Base-by-base conservation (phyloP, 2,888 invertebrate genomes). In the Xestia xanthographa region DNA sequence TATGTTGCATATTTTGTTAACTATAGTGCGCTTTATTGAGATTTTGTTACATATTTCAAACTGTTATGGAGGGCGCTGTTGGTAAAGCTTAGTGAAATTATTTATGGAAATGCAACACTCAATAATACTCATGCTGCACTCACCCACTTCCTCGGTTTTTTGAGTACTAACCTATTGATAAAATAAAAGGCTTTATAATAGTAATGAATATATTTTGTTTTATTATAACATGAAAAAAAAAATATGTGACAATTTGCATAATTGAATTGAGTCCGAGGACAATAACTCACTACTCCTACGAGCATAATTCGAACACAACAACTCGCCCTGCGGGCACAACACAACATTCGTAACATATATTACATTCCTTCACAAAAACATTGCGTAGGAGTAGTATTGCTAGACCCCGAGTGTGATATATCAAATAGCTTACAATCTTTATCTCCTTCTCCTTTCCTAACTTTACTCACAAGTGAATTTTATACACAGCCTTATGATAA, bases 181-280 rank as follows among this genome's bases (percentile, higher is more conserved):
- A 63, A 94, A 92, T 88, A 87, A 94, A 94, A 94, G 76, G 83
- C 82, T 75, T 70, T 71, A 75, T 92, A 91, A 93, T 95, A 94
- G 95, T 94, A 94, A 95, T 95, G 95, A 94, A 93, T 95, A 95
- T 96, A 96, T 95, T 94, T 92, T 93, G 92, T 94, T 95, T 95
- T 94, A 94, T 93, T 93, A 93, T 94, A 94, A 96, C 96, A 95
- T 95, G 95, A 93, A 95, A 96, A 95, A 94, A 94, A 95, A 95
- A 93, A 92, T 92, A 94, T 92, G 94, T 94, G 95, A 95, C 94
- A 95, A 94, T 94, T 94, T 93, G 95, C 95, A 94, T 95, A 94
- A 94, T 94, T 92, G 91, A 94, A 94, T 92, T 90, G 91, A 93
- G 90, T 93, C 89, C 87, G 88, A 90, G 91, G 90, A 90, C 90